Base-by-base conservation (phyloP, 2,797 vertebrate genomes). In the Amphiprion clarkii region DNA sequence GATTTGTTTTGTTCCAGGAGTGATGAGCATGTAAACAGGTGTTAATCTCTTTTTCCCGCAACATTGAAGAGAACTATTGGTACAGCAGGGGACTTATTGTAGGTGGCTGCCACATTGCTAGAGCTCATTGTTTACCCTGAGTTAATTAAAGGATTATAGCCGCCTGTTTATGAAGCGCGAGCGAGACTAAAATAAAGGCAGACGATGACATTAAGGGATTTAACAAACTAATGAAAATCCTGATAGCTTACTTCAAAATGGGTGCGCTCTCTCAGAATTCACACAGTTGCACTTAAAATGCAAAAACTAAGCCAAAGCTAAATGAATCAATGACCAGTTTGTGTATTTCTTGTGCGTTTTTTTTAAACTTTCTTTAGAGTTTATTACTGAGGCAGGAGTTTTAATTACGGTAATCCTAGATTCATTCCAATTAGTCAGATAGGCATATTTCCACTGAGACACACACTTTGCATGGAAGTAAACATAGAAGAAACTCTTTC, bases 81-180 rank as follows among this genome's bases (percentile, higher is more conserved):
- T 74, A 67, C 82, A 52, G 84, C 69, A 39, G 72, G 67, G 52
- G 78, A 68, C 31, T 78, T 67, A 61, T 75, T 83, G 60, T 63
- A 81, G 71, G 67, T 36, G 44, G 76, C 73, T 36, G 72, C 61
- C 44, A 52, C 69, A 39, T 73, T 74, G 73, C 59, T 16, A 2
- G 21, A 63, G 74, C 69, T 58, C 71, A 55, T 71, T 87, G 83
- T 87, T 88, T 83, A 76, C 81, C 14, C 59, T 25, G 75, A 83
- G 62, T 86, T 90, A 76, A 82, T 90, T 84, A 86, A 81, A 72
- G 77, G 83, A 89, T 83, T 89, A 84, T 48, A 51, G 57, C 44
- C 9, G 53, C 17, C 56, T 70, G 74, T 82, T 78, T 80, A 71
- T 78, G 65, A 23, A 71, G 65, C 58, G 53, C 55, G 25, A 49